Percentiles rank a stretch among this genome's conserved stretches.
Conservation (phyloP, 2,888 invertebrate genomes). For the Smittia aterrima region DNA sequence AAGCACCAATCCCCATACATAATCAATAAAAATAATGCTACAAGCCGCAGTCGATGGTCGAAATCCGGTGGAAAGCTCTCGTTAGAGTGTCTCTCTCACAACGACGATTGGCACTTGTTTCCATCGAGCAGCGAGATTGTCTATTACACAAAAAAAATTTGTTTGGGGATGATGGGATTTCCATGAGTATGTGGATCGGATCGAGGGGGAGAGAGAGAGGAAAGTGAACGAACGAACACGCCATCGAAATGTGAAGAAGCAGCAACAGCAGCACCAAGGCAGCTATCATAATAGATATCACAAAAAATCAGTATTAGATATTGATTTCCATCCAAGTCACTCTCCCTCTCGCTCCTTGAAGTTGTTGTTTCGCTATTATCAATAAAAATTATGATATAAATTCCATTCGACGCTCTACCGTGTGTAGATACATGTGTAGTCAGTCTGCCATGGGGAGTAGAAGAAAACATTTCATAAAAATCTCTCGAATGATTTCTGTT, state of each 20-base stretch:
- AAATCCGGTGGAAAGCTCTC: neutral
- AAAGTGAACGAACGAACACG: too few relatives aligned
- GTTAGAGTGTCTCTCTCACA: neutral
- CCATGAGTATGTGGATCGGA: too few relatives aligned
- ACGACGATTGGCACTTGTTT: neutral
- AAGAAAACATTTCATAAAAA: neutral
- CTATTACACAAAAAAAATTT: conserved; percentile 31
- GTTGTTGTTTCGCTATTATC: conserved; percentile 1
- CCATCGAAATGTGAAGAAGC: conserved; percentile 21
- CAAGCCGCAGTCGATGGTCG: neutral
- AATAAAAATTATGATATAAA: conserved; percentile 39
- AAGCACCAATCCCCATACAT: neutral
- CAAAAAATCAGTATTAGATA: conserved; percentile 32
- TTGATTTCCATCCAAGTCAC: conserved; percentile 9
- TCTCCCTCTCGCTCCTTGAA: neutral
- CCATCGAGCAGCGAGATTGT: neutral
- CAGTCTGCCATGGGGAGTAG: neutral
- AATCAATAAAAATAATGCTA: conserved; percentile 21
- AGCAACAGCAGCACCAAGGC: too few relatives aligned
- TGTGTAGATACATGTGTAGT: neutral
- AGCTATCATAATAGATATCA: conserved; percentile 25
- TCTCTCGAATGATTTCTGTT: neutral
- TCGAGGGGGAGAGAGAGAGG: neutral
- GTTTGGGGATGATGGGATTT: conserved; percentile 36
- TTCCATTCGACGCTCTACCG: neutral